Base-by-base conservation (phyloP, 2,888 invertebrate species). In the Watsonalla cultraria region DNA sequence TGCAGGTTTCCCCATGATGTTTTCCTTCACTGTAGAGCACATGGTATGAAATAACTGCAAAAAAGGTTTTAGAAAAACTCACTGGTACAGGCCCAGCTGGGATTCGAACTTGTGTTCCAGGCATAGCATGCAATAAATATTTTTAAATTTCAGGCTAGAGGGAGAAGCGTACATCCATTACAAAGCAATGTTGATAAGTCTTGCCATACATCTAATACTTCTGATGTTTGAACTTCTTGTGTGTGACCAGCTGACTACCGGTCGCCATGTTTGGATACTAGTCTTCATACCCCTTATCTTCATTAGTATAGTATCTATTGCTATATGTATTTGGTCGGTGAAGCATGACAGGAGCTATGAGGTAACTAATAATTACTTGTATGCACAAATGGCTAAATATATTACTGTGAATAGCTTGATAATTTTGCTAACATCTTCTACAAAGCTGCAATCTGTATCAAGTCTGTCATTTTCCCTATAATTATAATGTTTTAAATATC, bases 261-360 rank as follows among this genome's bases (percentile, higher is more conserved):
- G 93, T 8, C 93, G 96, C 63, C 96, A 96, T 85, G 88, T 95
- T 60, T 97, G 97, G 97, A 97, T 97, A 70, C 92, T 97, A 64
- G 96, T 97, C 72, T 97, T 99, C 84, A 97, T 98, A 84, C 99
- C 99, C 8, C 91, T 99, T 61, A 97, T 99, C 82, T 98, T 98
- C 84, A 96, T 99, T 75, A 98, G 98, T 60, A 96, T 99, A 68
- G 95, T 99, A 45, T 98, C 99, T 55, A 98, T 99, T 71, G 98
- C 98, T 51, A 97, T 99, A 59, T 98, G 96, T 79, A 97, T 99
- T 72, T 99, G 99, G 99, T 97, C 99, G 51, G 97, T 99, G 14
- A 98, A 99, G 88, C 98, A 99, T 87, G 99, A 99, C 81, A 94
- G 99, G 55, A 96, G 98, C 33, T 99, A 98, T 91, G 99, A 99